Evolutionary conservation across 1,140 invertebrate species (phyloP).

Genomic region (Achroia grisella): DNA sequence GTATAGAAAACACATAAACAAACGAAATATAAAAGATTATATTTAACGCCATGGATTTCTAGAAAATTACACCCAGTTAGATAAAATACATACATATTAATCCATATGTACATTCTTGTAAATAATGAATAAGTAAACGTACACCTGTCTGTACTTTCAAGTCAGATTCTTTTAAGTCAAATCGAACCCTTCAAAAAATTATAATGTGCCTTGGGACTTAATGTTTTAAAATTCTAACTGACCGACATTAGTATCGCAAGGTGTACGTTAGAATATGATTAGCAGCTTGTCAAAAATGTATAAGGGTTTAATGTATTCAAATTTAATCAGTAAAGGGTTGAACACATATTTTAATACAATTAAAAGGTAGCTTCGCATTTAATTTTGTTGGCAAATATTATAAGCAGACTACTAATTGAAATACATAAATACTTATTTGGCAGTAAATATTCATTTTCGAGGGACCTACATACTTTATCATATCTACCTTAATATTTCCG

Average conservation of each 20-base stretch:
- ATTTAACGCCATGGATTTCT: too few relatives aligned
- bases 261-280: conserved; percentile 67
- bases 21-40: too few relatives aligned
- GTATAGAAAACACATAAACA: too few relatives aligned
- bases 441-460: too few relatives aligned
- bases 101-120: too few relatives aligned
- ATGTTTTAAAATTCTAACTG: conserved; percentile 65
- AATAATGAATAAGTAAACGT: conserved; percentile 7
- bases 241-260: conserved; percentile 56
- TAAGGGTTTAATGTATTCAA: conserved; percentile 58
- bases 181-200: conserved; percentile 33
- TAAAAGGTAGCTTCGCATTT: conserved; percentile 14
- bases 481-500: too few relatives aligned
- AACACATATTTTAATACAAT: conserved; percentile 48
- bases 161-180: conserved; percentile 50
- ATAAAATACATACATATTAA: too few relatives aligned
- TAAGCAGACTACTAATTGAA: not conserved
- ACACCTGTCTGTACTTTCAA: conserved; percentile 51
- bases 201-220: conserved; percentile 38
- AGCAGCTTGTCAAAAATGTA: conserved; percentile 69
- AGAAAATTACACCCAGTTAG: too few relatives aligned
- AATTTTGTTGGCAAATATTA: not conserved
- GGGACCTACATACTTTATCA: too few relatives aligned
- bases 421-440: not conserved
- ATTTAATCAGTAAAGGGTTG: conserved; percentile 56